phyloP scores from a whole-genome alignment of 2,113 vertebrate genomes.

The Hylia prasina region DNA sequence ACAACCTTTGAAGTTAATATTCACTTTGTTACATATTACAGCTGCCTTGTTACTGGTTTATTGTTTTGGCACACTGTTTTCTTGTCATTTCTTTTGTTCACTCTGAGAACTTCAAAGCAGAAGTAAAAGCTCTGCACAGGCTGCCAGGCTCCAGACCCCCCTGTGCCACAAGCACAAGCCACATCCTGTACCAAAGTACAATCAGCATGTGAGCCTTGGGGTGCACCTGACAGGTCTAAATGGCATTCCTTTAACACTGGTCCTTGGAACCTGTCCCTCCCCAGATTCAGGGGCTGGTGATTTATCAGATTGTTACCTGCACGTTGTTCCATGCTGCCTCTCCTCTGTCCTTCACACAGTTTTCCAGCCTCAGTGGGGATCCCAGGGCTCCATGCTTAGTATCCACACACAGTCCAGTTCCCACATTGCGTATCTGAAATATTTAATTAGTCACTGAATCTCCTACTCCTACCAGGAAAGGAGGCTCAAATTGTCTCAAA shows the following conservation, averaged over 20 bases:
- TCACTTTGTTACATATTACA: constrained; percentile 54
- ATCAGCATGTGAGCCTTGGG: neutral
- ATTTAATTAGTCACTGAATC: neutral
- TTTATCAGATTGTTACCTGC: constrained; percentile 75
- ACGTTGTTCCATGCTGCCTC: constrained; percentile 87
- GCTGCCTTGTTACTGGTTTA: constrained; percentile 46
- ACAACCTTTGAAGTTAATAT: constrained; percentile 60
- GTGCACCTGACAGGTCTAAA: neutral
- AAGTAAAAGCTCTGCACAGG: neutral
- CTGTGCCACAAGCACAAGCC: neutral
- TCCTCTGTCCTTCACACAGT: constrained; percentile 81
- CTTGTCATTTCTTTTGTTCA: constrained; percentile 19
- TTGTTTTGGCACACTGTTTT: constrained; percentile 44
- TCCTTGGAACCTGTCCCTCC: neutral
- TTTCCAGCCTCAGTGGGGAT: constrained; percentile 86
- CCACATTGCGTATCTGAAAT: constrained; percentile 83
- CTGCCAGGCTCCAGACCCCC: neutral
- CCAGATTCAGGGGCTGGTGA: neutral
- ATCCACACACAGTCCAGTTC: constrained; percentile 84
- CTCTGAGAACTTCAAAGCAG: neutral
- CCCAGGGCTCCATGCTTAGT: constrained; percentile 88
- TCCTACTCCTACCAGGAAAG: neutral
- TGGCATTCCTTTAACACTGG: neutral
- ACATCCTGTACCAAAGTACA: neutral
- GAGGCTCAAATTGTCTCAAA: neutral